These are phyloP conservation scores for Mycteria americana DNA, from an alignment of 2,797 vertebrate genomes.

Conservation along the genomic window DNA sequence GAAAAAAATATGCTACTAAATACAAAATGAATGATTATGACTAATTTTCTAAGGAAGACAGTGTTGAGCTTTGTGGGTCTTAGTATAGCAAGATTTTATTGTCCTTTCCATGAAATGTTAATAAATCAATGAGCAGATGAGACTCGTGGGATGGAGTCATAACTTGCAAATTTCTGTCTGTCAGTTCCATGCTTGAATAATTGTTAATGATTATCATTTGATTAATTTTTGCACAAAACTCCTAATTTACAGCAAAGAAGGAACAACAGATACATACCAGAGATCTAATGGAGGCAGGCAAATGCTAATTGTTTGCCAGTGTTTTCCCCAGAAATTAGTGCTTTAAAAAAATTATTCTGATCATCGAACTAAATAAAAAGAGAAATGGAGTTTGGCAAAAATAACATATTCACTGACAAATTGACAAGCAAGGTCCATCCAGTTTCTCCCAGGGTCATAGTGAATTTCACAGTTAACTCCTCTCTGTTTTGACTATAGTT, in stretches of 20 bases:
- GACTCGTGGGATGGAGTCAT: constrained; percentile 41
- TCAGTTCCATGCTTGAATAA: constrained; percentile 41
- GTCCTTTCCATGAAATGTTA: constrained; percentile 45
- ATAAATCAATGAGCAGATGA: constrained; percentile 56
- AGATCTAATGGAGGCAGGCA: background rate
- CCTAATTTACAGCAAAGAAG: constrained; percentile 33
- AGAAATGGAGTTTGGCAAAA: background rate
- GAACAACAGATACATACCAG: background rate
- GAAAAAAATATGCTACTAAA: background rate
- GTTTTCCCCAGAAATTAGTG: background rate
- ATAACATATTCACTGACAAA: background rate
- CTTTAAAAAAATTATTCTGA: background rate
- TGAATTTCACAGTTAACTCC: constrained; percentile 12
- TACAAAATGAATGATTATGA: background rate
- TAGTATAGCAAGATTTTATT: constrained; percentile 18
- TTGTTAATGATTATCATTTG: constrained; percentile 55
- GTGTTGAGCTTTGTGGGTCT: background rate
- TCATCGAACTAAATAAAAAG: background rate
- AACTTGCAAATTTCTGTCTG: constrained; percentile 52
- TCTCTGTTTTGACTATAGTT: background rate
- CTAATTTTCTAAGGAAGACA: background rate
- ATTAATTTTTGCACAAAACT: constrained; percentile 41
- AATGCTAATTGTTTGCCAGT: constrained; percentile 19
- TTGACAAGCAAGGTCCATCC: background rate
- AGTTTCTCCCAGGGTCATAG: background rate